A percentile compares a stretch with the other conserved stretches of the same genome.
These are phyloP conservation scores for Sebastes paucispinis DNA, from an alignment of 2,797 vertebrate genomes.

Conservation along the genomic window DNA sequence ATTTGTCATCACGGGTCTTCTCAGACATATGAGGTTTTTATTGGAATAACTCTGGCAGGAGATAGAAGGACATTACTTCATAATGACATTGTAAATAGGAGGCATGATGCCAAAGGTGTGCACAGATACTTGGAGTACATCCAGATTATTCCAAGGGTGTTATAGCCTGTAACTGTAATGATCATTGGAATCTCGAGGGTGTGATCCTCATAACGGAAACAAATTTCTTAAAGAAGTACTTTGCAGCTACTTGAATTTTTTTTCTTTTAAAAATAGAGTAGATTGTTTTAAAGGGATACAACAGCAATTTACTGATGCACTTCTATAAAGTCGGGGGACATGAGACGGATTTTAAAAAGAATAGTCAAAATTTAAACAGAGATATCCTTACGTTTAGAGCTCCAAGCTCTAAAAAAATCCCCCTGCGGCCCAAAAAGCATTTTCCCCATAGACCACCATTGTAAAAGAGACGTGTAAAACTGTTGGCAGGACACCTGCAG, in stretches of 20 bases:
- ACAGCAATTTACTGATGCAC: too few relatives aligned
- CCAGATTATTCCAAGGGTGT: background rate
- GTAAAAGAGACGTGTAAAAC: too few relatives aligned
- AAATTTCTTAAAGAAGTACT: background rate
- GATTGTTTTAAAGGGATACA: too few relatives aligned
- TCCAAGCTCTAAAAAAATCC: too few relatives aligned
- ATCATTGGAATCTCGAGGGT: background rate
- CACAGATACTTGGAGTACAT: background rate
- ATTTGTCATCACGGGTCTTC: background rate
- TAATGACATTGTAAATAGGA: background rate
- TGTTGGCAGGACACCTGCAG: too few relatives aligned
- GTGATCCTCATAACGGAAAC: background rate
- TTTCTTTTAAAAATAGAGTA: too few relatives aligned
- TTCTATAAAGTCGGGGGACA: too few relatives aligned
- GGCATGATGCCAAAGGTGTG: background rate
- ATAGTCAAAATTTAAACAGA: too few relatives aligned
- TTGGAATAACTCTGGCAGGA: conserved; percentile 6
- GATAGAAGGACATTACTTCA: accelerated
- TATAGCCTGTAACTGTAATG: background rate
- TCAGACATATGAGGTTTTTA: background rate
- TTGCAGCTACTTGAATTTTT: background rate
- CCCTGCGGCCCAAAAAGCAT: too few relatives aligned
- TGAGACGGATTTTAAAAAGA: too few relatives aligned
- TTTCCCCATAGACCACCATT: too few relatives aligned
- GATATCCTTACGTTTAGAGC: background rate